Evolutionary conservation across 2,113 vertebrate genomes (phyloP), one percentile per base, ranked within the genome.

Genomic region (Oreotragus oreotragus): DNA sequence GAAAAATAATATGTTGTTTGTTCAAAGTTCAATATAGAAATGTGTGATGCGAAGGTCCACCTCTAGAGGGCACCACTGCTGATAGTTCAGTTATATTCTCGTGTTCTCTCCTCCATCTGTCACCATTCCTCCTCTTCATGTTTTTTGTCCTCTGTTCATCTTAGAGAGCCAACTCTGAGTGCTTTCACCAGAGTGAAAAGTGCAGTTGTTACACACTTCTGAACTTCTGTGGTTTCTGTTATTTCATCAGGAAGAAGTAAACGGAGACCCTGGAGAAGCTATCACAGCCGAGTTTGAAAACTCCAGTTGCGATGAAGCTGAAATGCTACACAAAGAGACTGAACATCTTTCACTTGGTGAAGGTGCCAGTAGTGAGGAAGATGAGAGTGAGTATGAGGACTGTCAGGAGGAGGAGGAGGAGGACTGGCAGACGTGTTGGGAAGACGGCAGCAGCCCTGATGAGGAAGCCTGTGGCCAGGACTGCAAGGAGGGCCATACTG

Each of bases 361-460:
- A 15, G 83, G 2, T 33, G 47, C 55, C 7, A 28, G 83, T 49
- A 94, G 96, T 55, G 97, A 96, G 7, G 98, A 96, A 4, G 97
- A 84, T 49, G 97, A 97, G 73, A 98, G 98, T 12, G 98, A 98
- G 55, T 99, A 99, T 73, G 98, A 99, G 96, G 99, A 99, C 97
- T 99, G 99, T 88, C 97, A 97, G 73, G 99, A 99, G 84, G 99
- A 99, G 17, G 99, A 99, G 17, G 99, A 99, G 43, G 99, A 99
- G 58, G 99, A 99, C 30, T 99, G 99, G 99, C 98, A 99, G 89
- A 99, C 99, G 0, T 99, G 99, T 98, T 99, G 99, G 13, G 99
- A 99, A 97, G 99, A 99, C 43, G 99, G 98, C 30, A 49, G 88
- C 2, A 10, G 47, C 66, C 83, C 90, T 28, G 83, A 73, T 0